phyloP scores from a whole-genome alignment of 2,888 invertebrate genomes.

The Leptopilina syphax region DNA sequence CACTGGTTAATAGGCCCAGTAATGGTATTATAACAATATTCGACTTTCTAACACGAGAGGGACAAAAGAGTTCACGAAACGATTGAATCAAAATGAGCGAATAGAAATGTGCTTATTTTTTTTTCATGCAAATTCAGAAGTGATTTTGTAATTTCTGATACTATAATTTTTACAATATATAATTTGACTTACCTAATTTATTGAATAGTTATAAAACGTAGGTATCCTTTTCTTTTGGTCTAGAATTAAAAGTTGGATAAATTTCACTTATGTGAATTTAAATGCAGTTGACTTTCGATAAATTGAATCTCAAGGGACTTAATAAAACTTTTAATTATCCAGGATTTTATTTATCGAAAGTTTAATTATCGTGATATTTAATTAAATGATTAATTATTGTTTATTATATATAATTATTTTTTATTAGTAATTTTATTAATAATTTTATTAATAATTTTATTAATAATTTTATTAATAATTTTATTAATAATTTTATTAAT shows the following conservation, averaged over 20 bases:
- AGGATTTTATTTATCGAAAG: too few species aligned
- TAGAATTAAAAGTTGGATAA: neutral
- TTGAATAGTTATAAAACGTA: neutral
- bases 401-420: too few species aligned
- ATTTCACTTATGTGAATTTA: neutral
- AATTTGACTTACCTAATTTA: neutral
- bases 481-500: too few species aligned
- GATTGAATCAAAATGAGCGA: constrained; percentile 10
- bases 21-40: neutral
- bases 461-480: too few species aligned
- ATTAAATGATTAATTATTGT: too few species aligned
- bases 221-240: neutral
- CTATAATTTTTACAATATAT: neutral
- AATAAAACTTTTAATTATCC: too few species aligned
- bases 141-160: constrained; percentile 5
- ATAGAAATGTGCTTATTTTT: constrained; percentile 5
- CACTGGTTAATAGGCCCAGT: too few species aligned
- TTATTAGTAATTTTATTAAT: too few species aligned
- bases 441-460: too few species aligned
- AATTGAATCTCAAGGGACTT: too few species aligned
- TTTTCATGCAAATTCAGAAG: constrained; percentile 9
- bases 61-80: neutral
- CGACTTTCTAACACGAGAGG: constrained; percentile 19
- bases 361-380: too few species aligned
- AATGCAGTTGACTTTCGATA: too few species aligned